These are phyloP conservation scores for Coptodon rendalli DNA, from an alignment of 2,113 vertebrate species.

Conservation along the genomic window DNA sequence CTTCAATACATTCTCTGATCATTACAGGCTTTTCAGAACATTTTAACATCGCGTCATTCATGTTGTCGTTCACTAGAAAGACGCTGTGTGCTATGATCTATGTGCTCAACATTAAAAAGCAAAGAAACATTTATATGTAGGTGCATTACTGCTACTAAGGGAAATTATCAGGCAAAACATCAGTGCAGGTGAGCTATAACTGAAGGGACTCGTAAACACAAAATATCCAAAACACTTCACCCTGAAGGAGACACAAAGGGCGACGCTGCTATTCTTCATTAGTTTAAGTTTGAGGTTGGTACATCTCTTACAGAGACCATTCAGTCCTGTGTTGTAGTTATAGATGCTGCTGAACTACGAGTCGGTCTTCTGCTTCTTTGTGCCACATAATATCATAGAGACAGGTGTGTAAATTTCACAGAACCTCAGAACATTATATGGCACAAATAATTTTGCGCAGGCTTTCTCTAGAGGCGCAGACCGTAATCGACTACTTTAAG, in stretches of 20 bases:
- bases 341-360: not conserved
- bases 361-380: not conserved
- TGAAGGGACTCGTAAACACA: not conserved
- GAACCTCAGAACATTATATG: not conserved
- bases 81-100: not conserved
- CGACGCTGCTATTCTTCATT: not conserved
- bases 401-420: conserved; percentile 15
- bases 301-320: not conserved
- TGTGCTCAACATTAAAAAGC: not conserved
- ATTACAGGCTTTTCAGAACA: not conserved
- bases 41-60: not conserved
- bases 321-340: not conserved
- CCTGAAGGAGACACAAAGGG: not conserved
- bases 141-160: not conserved
- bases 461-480: not conserved
- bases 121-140: not conserved
- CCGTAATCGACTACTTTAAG: conserved; percentile 25
- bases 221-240: not conserved
- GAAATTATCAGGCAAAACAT: not conserved
- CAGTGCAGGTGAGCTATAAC: not conserved
- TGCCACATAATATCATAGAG: not conserved
- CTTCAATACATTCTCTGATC: not conserved
- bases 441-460: not conserved
- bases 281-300: not conserved
- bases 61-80: not conserved